A percentile compares a stretch with the other conserved stretches of the same genome.
These are phyloP conservation scores for Microplitis mediator DNA, from an alignment of 1,140 invertebrate genomes.

Conservation along the genomic window DNA sequence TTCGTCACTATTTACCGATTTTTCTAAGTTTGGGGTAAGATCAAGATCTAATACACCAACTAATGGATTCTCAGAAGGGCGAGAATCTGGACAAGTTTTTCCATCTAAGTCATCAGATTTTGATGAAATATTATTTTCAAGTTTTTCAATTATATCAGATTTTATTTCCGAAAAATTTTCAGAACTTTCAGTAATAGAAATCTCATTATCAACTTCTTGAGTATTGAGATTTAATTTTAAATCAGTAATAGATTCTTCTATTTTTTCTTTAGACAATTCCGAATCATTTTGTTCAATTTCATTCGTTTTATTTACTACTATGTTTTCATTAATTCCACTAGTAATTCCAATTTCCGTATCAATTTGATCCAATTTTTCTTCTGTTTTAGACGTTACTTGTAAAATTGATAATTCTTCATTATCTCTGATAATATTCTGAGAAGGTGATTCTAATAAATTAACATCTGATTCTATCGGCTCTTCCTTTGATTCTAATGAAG, in stretches of 20 bases:
- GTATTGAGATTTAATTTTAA: background rate
- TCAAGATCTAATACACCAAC: slow-evolving; percentile 38
- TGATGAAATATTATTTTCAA: slow-evolving; percentile 31
- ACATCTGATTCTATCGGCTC: too few species aligned
- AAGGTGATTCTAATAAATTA: too few species aligned
- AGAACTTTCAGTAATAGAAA: background rate
- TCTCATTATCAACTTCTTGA: background rate
- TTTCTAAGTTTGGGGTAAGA: slow-evolving; percentile 35
- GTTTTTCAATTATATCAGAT: slow-evolving; percentile 22
- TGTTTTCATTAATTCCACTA: too few species aligned
- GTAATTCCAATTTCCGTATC: too few species aligned
- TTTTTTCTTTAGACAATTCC: background rate
- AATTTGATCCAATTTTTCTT: too few species aligned
- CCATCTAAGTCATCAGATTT: slow-evolving; percentile 25
- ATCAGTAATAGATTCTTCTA: background rate
- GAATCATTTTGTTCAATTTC: too few species aligned
- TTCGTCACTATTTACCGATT: slow-evolving; percentile 26
- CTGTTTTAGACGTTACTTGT: too few species aligned
- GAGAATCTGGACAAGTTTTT: slow-evolving; percentile 32
- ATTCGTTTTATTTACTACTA: too few species aligned
- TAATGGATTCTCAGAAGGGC: slow-evolving; percentile 25
- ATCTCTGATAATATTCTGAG: background rate
- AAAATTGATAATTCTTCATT: background rate
- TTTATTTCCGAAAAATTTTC: background rate
- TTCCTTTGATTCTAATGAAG: too few species aligned